Evolutionary conservation across 2,113 vertebrate genomes (phyloP).

Genomic region (Lontra canadensis): DNA sequence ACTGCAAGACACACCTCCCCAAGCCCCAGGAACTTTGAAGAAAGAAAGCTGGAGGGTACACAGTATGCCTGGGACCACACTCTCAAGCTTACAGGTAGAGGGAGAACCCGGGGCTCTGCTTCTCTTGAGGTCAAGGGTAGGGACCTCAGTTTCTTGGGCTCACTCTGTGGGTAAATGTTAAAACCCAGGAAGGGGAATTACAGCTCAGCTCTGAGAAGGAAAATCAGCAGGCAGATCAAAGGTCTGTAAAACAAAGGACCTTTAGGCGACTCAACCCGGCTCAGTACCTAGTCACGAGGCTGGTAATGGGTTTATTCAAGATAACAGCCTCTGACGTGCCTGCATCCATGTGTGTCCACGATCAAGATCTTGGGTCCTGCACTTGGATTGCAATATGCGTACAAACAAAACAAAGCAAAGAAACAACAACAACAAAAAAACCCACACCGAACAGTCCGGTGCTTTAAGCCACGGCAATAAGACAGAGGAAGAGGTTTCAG

Average conservation of each 20-base stretch:
- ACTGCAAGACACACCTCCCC: neutral
- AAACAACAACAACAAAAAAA: no score
- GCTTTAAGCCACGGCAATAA: neutral
- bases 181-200: neutral
- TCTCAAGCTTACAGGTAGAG: neutral
- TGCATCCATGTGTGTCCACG: neutral
- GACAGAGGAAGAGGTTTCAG: neutral
- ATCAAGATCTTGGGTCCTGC: neutral
- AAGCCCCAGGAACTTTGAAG: neutral
- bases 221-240: neutral
- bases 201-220: neutral
- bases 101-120: neutral
- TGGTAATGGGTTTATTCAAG: neutral
- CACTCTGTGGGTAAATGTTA: neutral
- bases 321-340: neutral
- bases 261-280: neutral
- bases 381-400: neutral
- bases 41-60: neutral
- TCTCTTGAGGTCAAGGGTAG: neutral
- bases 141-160: neutral
- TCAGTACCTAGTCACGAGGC: no score
- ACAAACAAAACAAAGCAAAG: neutral
- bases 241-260: neutral
- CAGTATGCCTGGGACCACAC: neutral
- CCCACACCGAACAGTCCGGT: no score